A percentile compares a stretch with the other conserved stretches of the same genome.
Evolutionary conservation across 2,113 vertebrate genomes (phyloP).

Genomic region (Aldabrachelys gigantea): DNA sequence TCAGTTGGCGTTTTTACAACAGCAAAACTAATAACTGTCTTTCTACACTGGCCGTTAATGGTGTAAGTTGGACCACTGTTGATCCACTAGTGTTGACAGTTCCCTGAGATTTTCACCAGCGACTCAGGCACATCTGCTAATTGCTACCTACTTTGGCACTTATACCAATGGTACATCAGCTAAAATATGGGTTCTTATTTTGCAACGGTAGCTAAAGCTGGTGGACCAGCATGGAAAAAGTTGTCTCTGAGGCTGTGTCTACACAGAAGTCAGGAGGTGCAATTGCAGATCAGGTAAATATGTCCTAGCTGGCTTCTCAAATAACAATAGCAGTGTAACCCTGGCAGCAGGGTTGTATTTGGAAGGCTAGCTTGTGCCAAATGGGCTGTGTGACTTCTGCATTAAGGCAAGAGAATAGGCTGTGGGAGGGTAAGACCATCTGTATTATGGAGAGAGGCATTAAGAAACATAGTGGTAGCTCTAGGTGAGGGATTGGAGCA

Average conservation of each 20-base stretch:
- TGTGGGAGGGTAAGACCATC: background rate
- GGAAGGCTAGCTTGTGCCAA: too few species aligned
- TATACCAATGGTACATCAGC: background rate
- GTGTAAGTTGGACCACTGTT: too few species aligned
- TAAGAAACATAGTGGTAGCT: background rate
- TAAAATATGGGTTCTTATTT: background rate
- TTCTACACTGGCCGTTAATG: background rate
- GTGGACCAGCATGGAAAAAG: background rate
- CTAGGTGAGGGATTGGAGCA: background rate
- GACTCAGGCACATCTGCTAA: background rate
- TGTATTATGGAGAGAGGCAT: background rate
- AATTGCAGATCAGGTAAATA: too few species aligned
- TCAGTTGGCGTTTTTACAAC: background rate
- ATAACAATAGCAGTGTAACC: background rate
- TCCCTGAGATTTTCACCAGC: background rate
- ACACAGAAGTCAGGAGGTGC: background rate
- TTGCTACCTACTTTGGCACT: background rate
- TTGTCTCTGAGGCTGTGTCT: background rate
- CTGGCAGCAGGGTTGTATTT: background rate
- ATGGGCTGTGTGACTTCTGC: background rate
- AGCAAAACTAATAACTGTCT: background rate
- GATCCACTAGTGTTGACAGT: background rate
- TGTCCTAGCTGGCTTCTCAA: background rate
- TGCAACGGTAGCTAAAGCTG: background rate
- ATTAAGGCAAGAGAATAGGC: background rate